phyloP scores from a whole-genome alignment of 1,140 invertebrate species.

The Zaprionus tsacasi region DNA sequence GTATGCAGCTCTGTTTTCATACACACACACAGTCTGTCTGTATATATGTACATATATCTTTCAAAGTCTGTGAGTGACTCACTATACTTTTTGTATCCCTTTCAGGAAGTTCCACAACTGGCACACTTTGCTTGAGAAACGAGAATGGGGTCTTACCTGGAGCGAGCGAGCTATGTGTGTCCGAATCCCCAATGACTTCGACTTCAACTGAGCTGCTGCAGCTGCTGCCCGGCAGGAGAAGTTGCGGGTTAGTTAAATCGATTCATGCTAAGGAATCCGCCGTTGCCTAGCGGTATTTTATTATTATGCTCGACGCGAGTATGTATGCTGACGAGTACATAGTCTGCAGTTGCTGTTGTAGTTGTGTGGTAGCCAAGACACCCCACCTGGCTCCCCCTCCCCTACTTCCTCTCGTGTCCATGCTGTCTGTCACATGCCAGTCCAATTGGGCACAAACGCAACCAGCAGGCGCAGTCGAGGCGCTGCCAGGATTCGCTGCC shows the following conservation, averaged over 20 bases:
- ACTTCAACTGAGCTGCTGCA: conserved; percentile 44
- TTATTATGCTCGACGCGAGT: conserved; percentile 61
- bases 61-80: background rate
- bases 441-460: conserved; percentile 72
- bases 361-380: conserved; percentile 34
- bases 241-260: conserved; percentile 70
- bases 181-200: conserved; percentile 52
- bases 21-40: background rate
- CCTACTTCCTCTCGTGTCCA: conserved; percentile 18
- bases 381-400: background rate
- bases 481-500: background rate
- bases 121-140: conserved; percentile 61
- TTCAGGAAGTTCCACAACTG: conserved; percentile 34
- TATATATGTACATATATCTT: background rate
- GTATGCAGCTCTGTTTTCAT: background rate
- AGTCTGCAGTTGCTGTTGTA: background rate
- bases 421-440: conserved; percentile 60
- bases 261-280: conserved; percentile 81
- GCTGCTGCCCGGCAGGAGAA: conserved; percentile 19
- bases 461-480: conserved; percentile 10
- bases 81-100: background rate
- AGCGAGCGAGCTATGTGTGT: conserved; percentile 35
- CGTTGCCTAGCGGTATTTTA: conserved; percentile 80
- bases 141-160: conserved; percentile 49
- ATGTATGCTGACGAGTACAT: conserved; percentile 6